Percentiles rank a stretch among this genome's conserved stretches.
These are phyloP conservation scores for Miniopterus natalensis DNA, from an alignment of 2,113 vertebrate species.

Conservation along the genomic window DNA sequence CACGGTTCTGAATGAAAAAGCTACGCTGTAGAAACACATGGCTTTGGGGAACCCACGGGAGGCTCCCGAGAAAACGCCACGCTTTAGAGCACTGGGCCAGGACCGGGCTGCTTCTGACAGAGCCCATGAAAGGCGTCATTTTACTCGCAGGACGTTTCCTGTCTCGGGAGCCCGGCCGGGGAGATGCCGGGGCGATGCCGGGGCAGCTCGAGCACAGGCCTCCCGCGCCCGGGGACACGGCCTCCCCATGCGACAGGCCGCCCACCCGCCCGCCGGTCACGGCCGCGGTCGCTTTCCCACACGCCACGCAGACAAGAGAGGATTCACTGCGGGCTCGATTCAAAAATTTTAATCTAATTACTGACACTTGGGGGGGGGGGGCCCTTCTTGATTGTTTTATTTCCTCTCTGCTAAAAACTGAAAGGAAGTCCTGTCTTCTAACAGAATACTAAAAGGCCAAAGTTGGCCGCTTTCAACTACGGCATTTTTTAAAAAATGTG, in stretches of 20 bases:
- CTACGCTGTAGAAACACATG: background rate
- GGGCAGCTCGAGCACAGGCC: constrained; percentile 22
- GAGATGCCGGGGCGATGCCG: constrained; percentile 59
- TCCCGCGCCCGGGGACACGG: constrained; percentile 48
- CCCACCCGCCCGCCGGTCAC: constrained; percentile 64
- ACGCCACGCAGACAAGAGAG: constrained; percentile 70
- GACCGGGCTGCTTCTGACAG: background rate
- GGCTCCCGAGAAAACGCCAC: background rate
- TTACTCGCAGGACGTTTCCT: background rate
- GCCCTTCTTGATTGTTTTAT: constrained; percentile 62
- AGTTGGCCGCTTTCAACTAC: background rate
- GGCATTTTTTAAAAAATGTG: background rate
- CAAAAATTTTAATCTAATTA: constrained; percentile 79
- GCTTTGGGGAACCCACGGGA: background rate
- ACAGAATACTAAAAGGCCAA: constrained; percentile 25
- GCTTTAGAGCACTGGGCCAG: background rate
- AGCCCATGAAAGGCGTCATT: constrained; percentile 46
- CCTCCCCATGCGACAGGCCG: constrained; percentile 47
- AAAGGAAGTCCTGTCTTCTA: constrained; percentile 67
- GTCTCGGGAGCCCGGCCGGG: constrained; percentile 23
- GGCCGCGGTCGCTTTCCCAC: constrained; percentile 40
- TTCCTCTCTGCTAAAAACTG: constrained; percentile 66
- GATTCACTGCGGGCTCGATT: constrained; percentile 71
- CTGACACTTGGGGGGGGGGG: background rate
- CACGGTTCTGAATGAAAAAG: background rate